Evolutionary conservation across 2,797 vertebrate genomes (phyloP).

Genomic region (Tamandua tetradactyla): DNA sequence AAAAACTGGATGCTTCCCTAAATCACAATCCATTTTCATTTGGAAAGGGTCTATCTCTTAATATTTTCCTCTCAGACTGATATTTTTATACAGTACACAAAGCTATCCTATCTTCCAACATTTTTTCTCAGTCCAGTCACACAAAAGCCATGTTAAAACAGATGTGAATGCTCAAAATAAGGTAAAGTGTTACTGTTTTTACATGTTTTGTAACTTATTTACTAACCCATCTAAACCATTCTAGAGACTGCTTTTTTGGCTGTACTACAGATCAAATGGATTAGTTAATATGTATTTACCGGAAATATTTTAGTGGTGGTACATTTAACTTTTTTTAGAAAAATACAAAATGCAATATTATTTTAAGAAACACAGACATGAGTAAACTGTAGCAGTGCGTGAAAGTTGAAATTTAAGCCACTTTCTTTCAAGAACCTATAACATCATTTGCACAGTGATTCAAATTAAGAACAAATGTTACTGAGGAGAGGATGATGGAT

Average conservation of each 20-base stretch:
- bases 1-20: background rate
- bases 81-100: constrained; percentile 12
- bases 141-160: background rate
- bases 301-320: constrained; percentile 17
- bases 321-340: background rate
- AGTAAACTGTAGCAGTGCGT: background rate
- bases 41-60: background rate
- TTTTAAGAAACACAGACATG: background rate
- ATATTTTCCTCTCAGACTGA: background rate
- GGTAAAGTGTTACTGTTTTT: background rate
- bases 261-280: background rate
- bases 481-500: background rate
- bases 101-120: background rate
- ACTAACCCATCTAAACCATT: background rate
- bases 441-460: background rate
- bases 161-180: background rate
- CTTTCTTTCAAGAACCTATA: background rate
- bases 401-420: background rate
- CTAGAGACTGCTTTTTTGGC: background rate
- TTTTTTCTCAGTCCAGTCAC: background rate
- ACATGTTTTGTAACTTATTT: background rate
- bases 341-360: background rate
- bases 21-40: constrained; percentile 12
- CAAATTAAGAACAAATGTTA: background rate
- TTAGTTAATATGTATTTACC: background rate